Conservation (phyloP, 2,113 vertebrate genomes). For the Centropus bengalensis region DNA sequence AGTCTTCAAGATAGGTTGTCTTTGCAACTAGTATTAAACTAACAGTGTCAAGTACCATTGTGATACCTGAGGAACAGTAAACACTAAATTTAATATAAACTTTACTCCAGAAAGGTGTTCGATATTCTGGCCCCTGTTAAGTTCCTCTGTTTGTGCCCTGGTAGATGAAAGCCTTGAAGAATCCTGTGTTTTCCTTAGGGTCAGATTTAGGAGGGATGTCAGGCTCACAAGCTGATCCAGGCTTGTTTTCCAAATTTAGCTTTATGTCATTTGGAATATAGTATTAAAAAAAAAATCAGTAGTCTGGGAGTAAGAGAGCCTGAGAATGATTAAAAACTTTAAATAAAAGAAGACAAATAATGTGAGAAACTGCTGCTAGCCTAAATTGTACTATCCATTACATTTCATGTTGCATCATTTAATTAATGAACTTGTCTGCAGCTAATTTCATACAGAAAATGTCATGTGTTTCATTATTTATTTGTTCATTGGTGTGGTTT, state of each 20-base stretch:
- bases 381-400: neutral
- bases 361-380: neutral
- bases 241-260: conserved; percentile 3
- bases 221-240: neutral
- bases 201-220: neutral
- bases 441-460: neutral
- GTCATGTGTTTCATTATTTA: neutral
- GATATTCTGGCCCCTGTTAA: neutral
- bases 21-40: neutral
- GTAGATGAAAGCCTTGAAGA: neutral
- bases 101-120: neutral
- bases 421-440: conserved; percentile 50
- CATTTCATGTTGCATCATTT: neutral
- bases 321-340: neutral
- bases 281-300: neutral
- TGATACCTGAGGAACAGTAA: neutral
- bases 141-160: neutral
- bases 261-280: neutral
- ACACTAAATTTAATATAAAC: neutral
- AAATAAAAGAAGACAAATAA: conserved; percentile 1
- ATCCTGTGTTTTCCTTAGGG: conserved; percentile 3
- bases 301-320: neutral
- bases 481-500: conserved; percentile 54
- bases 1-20: neutral
- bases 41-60: neutral